Conservation (phyloP, 2,113 vertebrate species). For the Panthera leo region DNA sequence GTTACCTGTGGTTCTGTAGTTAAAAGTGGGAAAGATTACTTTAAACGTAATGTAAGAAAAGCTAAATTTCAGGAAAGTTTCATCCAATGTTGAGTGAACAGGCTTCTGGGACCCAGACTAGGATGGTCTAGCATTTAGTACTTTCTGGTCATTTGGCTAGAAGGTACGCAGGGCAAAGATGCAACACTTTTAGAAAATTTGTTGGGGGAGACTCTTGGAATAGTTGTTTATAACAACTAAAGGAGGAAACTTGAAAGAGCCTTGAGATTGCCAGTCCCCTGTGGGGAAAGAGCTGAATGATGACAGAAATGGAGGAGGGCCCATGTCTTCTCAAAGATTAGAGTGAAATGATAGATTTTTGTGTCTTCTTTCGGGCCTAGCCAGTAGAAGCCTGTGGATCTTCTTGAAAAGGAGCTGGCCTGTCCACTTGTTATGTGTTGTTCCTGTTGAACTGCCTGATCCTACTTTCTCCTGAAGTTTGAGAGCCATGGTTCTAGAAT, state of each 20-base stretch:
- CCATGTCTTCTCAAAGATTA: not conserved
- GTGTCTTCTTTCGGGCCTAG: not conserved
- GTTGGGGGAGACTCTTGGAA: not conserved
- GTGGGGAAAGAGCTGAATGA: not conserved
- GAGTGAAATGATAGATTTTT: not conserved
- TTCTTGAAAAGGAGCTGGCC: not conserved
- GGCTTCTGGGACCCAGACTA: not conserved
- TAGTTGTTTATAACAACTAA: not conserved
- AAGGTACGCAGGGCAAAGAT: not conserved
- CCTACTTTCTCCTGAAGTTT: not conserved
- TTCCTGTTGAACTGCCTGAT: not conserved
- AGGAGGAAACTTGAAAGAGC: not conserved
- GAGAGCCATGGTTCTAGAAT: not conserved
- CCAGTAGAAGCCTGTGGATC: not conserved
- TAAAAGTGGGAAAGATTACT: not conserved
- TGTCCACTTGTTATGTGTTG: not conserved
- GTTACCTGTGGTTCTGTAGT: not conserved
- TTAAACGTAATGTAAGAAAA: not conserved
- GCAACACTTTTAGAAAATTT: not conserved
- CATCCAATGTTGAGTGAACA: not conserved
- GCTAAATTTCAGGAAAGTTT: not conserved
- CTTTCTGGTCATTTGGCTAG: not conserved
- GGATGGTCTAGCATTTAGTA: not conserved
- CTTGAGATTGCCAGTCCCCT: not conserved
- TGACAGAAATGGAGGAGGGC: not conserved